Percentiles rank a stretch among this genome's conserved stretches.
phyloP scores from a whole-genome alignment of 2,113 vertebrate species.

The Oenanthe melanoleuca region DNA sequence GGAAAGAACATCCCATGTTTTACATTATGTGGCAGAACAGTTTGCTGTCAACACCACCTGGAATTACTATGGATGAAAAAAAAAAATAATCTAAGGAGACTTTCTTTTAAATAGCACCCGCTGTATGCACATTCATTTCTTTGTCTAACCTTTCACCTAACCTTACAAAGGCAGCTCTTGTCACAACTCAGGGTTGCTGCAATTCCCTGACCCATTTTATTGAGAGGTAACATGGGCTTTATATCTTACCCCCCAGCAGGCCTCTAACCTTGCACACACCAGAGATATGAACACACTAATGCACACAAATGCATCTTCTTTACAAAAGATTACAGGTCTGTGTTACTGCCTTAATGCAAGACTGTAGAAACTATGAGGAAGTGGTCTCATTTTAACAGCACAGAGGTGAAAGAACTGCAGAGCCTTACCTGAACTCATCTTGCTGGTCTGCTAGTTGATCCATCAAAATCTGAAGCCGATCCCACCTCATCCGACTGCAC shows the following conservation, averaged over 20 bases:
- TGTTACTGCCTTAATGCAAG: neutral
- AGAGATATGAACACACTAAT: neutral
- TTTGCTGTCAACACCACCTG: neutral
- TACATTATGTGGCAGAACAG: neutral
- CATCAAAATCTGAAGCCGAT: conserved; percentile 89
- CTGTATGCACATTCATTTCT: neutral
- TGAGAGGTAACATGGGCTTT: neutral
- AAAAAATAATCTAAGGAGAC: neutral
- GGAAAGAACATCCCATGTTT: neutral
- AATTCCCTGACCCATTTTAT: neutral
- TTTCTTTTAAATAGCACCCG: neutral
- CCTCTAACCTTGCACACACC: neutral
- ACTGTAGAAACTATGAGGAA: neutral
- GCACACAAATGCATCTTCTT: neutral
- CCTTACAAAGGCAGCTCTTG: neutral
- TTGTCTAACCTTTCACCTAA: neutral
- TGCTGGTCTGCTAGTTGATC: conserved; percentile 87
- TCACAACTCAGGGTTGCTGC: neutral
- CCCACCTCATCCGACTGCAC: conserved; percentile 94
- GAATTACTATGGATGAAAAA: neutral
- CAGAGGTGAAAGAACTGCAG: neutral
- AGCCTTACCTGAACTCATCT: conserved; percentile 88
- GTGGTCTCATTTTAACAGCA: neutral
- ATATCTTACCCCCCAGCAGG: neutral
- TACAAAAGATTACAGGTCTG: neutral